These are phyloP conservation scores for Threskiornis aethiopicus DNA, from an alignment of 2,797 vertebrate genomes.

Conservation along the genomic window DNA sequence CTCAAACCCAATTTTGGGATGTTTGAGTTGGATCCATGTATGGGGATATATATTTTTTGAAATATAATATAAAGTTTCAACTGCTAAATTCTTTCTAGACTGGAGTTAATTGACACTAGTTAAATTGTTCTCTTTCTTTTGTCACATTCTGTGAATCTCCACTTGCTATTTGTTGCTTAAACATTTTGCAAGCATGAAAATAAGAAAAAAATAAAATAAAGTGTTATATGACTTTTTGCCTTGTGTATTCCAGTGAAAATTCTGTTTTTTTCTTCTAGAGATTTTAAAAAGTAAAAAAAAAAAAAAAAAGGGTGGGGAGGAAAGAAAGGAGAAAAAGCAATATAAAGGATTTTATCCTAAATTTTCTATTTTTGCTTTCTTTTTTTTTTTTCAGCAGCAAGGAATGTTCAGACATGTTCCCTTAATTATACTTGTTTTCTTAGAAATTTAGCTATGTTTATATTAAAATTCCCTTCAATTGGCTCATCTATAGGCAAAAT, in stretches of 20 bases:
- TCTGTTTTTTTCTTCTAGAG: neutral
- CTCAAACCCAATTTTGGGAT: neutral
- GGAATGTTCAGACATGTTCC: neutral
- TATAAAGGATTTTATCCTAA: neutral
- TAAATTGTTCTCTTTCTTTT: neutral
- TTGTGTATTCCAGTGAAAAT: neutral
- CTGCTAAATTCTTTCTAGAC: neutral
- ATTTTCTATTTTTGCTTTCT: neutral
- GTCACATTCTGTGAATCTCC: neutral
- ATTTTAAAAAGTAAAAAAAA: neutral
- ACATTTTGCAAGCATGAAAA: neutral
- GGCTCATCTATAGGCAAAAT: neutral
- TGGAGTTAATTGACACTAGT: neutral
- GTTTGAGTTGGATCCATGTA: neutral
- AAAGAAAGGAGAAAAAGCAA: neutral
- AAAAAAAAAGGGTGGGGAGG: accelerated
- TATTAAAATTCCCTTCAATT: neutral
- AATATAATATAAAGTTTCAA: neutral
- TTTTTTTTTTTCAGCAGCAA: neutral
- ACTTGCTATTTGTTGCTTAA: neutral
- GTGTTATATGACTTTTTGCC: neutral
- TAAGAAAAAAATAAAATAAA: neutral
- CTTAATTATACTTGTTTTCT: neutral
- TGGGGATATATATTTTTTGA: neutral
- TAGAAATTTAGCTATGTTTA: neutral